phyloP scores from a whole-genome alignment of 2,888 invertebrate species.

The Chrysotoxum bicinctum region DNA sequence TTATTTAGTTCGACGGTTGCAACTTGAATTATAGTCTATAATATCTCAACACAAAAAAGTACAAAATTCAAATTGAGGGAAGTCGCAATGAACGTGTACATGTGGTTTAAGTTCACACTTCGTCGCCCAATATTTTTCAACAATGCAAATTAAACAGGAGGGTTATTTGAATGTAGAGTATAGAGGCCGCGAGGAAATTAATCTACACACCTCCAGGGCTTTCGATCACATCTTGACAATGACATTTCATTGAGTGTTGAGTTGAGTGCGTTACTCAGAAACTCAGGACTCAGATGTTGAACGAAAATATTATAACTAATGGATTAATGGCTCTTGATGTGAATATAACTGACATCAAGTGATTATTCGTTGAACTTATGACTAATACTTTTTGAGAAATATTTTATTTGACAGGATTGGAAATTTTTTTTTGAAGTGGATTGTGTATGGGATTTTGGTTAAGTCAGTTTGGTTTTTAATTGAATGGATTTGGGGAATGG shows the following conservation, averaged over 20 bases:
- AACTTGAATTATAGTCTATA: conserved; percentile 55
- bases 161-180: conserved; percentile 24
- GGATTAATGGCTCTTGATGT: conserved; percentile 45
- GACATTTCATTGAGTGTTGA: conserved; percentile 19
- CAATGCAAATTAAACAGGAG: conserved; percentile 44
- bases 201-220: conserved; percentile 47
- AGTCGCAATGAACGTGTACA: conserved; percentile 16
- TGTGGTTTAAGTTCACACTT: conserved; percentile 64
- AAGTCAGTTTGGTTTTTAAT: background rate
- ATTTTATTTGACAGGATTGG: conserved; percentile 18
- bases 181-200: conserved; percentile 35
- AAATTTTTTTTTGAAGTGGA: background rate
- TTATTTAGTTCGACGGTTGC: conserved; percentile 19
- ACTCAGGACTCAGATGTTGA: conserved; percentile 14
- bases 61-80: background rate
- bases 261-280: conserved; percentile 22
- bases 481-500: background rate
- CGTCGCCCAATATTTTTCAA: conserved; percentile 61
- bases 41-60: background rate
- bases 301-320: conserved; percentile 27
- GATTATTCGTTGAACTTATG: conserved; percentile 32
- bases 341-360: conserved; percentile 35
- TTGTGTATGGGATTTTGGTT: background rate
- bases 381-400: conserved; percentile 37
- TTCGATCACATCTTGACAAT: conserved; percentile 44